Conservation (phyloP, 2,113 vertebrate genomes). For the Egretta garzetta region DNA sequence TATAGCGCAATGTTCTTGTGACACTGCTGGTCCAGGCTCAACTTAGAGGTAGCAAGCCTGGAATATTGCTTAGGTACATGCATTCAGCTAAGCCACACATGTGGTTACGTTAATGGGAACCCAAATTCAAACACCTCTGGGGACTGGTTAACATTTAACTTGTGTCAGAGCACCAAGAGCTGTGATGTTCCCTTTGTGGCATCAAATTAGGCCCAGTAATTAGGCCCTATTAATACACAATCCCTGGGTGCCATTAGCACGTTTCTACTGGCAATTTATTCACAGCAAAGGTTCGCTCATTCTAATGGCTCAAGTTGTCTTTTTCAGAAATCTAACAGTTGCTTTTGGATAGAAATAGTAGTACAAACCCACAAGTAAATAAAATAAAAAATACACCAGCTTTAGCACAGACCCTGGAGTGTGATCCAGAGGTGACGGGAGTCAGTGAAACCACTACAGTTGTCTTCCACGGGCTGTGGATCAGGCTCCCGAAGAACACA, state of each 20-base stretch:
- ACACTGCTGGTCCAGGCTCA: background rate
- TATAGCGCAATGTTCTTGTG: background rate
- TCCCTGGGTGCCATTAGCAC: background rate
- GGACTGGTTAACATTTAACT: background rate
- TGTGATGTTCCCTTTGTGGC: background rate
- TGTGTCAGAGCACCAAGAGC: background rate
- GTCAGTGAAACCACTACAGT: background rate
- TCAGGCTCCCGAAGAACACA: background rate
- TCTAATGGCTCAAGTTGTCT: conserved; percentile 1
- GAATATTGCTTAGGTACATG: background rate
- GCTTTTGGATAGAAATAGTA: background rate
- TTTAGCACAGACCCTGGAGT: background rate
- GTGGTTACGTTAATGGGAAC: background rate
- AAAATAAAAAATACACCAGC: background rate
- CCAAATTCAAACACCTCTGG: background rate
- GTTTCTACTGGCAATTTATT: conserved; percentile 31
- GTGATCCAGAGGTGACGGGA: background rate
- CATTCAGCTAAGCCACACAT: background rate
- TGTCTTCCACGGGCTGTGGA: background rate
- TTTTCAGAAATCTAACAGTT: background rate
- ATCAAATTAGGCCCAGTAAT: conserved; percentile 40
- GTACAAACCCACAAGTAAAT: background rate
- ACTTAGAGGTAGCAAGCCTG: background rate
- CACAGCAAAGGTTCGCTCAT: conserved; percentile 10
- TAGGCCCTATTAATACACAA: background rate